These are phyloP conservation scores for Sisor rabdophorus DNA, from an alignment of 2,113 vertebrate species.

Conservation along the genomic window DNA sequence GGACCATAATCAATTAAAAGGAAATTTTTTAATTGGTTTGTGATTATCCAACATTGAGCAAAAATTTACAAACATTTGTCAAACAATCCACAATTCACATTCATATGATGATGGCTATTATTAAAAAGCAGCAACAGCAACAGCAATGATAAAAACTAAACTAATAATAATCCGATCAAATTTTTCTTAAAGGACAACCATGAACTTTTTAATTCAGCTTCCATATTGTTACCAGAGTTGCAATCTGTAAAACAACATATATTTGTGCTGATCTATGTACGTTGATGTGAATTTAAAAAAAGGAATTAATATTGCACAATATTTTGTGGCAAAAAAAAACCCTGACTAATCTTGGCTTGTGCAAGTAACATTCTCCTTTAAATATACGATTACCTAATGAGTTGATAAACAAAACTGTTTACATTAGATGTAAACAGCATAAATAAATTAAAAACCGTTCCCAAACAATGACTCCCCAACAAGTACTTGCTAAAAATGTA, in stretches of 20 bases:
- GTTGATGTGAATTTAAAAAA: not conserved
- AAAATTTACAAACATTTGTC: not conserved
- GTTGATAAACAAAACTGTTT: not conserved
- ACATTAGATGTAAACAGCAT: not conserved
- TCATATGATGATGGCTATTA: not conserved
- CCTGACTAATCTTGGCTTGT: not conserved
- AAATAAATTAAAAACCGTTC: not conserved
- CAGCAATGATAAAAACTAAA: too few relatives aligned
- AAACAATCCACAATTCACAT: not conserved
- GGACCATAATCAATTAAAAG: not conserved
- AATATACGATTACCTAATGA: not conserved
- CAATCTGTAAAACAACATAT: too few relatives aligned
- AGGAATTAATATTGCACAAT: not conserved
- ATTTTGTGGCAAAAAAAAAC: slow-evolving; percentile 9
- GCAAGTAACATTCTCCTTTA: not conserved
- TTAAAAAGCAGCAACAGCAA: too few relatives aligned
- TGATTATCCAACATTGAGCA: slow-evolving; percentile 9
- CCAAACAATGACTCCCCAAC: not conserved
- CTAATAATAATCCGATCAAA: too few relatives aligned
- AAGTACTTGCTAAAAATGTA: slow-evolving; percentile 17
- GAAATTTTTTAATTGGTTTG: slow-evolving; percentile 20
- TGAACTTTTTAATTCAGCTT: too few relatives aligned
- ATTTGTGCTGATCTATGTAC: not conserved
- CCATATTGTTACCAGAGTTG: not conserved
- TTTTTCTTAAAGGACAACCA: too few relatives aligned